These are phyloP conservation scores for Spodoptera frugiperda DNA, from an alignment of 1,140 invertebrate genomes.

Conservation along the genomic window DNA sequence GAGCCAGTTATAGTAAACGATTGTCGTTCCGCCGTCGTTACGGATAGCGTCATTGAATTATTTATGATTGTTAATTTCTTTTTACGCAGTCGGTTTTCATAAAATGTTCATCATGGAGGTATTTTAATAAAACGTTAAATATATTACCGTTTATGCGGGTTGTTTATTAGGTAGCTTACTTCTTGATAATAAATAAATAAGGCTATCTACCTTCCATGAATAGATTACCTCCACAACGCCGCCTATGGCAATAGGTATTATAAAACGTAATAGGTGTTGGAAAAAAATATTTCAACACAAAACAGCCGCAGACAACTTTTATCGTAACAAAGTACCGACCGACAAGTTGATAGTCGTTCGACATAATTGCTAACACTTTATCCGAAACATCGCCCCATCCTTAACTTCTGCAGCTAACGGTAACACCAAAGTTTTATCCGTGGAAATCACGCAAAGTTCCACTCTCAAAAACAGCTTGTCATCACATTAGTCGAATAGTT, in stretches of 20 bases:
- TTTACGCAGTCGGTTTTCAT: conserved; percentile 4
- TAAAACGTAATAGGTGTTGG: not conserved
- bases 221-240: too few species aligned
- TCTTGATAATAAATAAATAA: not conserved
- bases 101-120: conserved; percentile 25
- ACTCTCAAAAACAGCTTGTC: conserved; percentile 33
- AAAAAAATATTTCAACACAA: not conserved
- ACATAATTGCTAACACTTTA: conserved; percentile 21
- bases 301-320: not conserved
- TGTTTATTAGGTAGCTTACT: conserved; percentile 15
- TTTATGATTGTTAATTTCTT: conserved; percentile 34
- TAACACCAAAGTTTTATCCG: conserved; percentile 30
- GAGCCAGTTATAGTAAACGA: conserved; percentile 28
- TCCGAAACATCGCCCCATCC: conserved; percentile 20
- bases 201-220: too few species aligned
- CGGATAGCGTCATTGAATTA: conserved; percentile 20
- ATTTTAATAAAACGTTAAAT: conserved; percentile 40
- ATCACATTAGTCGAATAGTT: conserved; percentile 34
- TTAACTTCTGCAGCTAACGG: conserved; percentile 16
- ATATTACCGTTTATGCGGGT: conserved; percentile 36
- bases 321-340: not conserved
- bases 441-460: conserved; percentile 26
- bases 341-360: not conserved
- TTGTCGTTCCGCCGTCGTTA: conserved; percentile 35
- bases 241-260: too few species aligned